Conservation (phyloP, 2,113 vertebrate genomes). For the Corydoras maculifer region DNA sequence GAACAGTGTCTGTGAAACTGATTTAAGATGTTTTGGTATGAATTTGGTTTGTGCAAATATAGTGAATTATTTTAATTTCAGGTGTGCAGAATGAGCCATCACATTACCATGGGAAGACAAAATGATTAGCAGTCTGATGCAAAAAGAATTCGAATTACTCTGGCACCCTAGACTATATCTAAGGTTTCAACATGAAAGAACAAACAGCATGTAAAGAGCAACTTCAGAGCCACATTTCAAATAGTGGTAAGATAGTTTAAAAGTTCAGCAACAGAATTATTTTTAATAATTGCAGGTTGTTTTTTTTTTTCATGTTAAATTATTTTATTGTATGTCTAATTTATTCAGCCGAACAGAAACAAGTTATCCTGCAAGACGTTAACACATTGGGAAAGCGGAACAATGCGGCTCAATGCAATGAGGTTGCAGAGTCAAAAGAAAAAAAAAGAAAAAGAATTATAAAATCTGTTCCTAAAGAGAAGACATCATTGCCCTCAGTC, state of each 20-base stretch:
- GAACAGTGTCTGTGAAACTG: too few species aligned
- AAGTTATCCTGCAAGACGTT: not conserved
- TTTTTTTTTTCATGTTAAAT: not conserved
- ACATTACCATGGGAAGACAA: too few species aligned
- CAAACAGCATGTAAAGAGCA: not conserved
- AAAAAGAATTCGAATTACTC: too few species aligned
- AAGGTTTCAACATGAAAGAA: not conserved
- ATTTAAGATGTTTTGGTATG: too few species aligned
- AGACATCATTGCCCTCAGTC: not conserved
- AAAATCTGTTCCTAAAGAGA: conserved; percentile 9
- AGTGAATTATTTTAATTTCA: too few species aligned
- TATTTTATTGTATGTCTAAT: not conserved
- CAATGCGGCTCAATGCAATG: not conserved
- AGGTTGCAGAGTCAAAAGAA: not conserved
- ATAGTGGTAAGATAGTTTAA: not conserved
- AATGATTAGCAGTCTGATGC: too few species aligned
- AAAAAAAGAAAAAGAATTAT: conserved; percentile 1
- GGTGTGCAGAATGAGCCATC: too few species aligned
- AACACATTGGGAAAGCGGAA: not conserved
- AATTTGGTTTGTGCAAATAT: too few species aligned
- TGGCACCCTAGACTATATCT: too few species aligned
- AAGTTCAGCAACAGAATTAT: not conserved
- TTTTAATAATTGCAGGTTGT: not conserved
- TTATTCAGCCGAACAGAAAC: not conserved
- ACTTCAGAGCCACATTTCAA: not conserved